A percentile compares a stretch with the other conserved stretches of the same genome.
Conservation (phyloP, 2,113 vertebrate genomes). For the Lophura nycthemera region DNA sequence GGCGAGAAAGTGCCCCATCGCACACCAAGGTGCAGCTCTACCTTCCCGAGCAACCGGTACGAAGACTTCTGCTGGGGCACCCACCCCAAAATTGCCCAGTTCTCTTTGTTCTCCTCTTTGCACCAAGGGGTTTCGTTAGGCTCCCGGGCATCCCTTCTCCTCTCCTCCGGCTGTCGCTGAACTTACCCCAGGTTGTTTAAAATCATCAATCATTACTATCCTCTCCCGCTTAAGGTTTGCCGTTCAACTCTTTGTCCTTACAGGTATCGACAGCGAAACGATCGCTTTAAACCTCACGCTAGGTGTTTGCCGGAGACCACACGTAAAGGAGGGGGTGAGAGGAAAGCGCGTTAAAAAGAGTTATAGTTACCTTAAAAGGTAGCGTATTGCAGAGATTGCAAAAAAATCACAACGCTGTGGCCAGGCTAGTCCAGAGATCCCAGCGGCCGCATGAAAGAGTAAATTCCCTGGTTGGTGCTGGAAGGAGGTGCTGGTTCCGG, state of each 20-base stretch:
- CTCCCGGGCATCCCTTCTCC: neutral
- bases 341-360: conserved; percentile 51
- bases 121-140: neutral
- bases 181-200: conserved; percentile 37
- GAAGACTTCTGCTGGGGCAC: neutral
- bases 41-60: neutral
- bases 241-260: conserved; percentile 70
- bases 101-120: conserved; percentile 65
- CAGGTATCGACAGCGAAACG: conserved; percentile 29
- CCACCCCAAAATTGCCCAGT: neutral
- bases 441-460: conserved; percentile 68
- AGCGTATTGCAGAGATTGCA: conserved; percentile 68
- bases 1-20: neutral
- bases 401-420: conserved; percentile 63
- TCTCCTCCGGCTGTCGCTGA: neutral
- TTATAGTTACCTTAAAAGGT: conserved; percentile 81
- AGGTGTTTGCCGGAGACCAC: neutral
- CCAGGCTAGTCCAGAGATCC: conserved; percentile 72
- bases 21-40: neutral
- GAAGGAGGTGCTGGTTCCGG: conserved; percentile 47
- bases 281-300: neutral
- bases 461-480: conserved; percentile 62
- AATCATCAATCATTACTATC: conserved; percentile 20
- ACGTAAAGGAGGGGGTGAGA: neutral
- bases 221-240: conserved; percentile 43